Percentiles rank a stretch among this genome's conserved stretches.
phyloP scores from a whole-genome alignment of 2,113 vertebrate species.

The Hippopotamus amphibius region DNA sequence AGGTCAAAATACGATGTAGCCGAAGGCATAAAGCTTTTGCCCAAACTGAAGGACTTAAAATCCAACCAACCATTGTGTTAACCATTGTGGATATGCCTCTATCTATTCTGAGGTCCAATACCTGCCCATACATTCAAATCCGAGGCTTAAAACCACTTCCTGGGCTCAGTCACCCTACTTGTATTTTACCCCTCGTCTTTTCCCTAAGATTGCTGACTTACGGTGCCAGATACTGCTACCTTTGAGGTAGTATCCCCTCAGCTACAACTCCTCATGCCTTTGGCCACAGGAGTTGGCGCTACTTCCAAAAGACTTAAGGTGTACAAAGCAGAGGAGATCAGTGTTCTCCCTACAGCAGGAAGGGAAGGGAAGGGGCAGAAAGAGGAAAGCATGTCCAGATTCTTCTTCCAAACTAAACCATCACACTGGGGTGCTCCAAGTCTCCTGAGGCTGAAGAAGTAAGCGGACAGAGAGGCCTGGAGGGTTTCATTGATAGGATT shows the following conservation, averaged over 20 bases:
- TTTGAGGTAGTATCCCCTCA: background rate
- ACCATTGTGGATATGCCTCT: background rate
- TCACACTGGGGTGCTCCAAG: fast-evolving
- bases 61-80: background rate
- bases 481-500: background rate
- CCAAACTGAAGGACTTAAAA: background rate
- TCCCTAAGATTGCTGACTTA: background rate
- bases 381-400: background rate
- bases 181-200: background rate
- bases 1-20: background rate
- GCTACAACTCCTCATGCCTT: background rate
- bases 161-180: background rate
- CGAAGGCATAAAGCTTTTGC: background rate
- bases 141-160: background rate
- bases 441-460: background rate
- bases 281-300: background rate
- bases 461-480: background rate
- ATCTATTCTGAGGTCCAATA: background rate
- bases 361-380: background rate
- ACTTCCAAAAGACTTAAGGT: background rate
- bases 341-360: background rate
- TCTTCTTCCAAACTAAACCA: background rate
- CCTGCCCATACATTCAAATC: background rate
- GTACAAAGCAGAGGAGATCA: background rate
- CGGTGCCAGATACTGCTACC: background rate